These are phyloP conservation scores for Entomyzon cyanotis DNA, from an alignment of 2,113 vertebrate species.

Conservation along the genomic window DNA sequence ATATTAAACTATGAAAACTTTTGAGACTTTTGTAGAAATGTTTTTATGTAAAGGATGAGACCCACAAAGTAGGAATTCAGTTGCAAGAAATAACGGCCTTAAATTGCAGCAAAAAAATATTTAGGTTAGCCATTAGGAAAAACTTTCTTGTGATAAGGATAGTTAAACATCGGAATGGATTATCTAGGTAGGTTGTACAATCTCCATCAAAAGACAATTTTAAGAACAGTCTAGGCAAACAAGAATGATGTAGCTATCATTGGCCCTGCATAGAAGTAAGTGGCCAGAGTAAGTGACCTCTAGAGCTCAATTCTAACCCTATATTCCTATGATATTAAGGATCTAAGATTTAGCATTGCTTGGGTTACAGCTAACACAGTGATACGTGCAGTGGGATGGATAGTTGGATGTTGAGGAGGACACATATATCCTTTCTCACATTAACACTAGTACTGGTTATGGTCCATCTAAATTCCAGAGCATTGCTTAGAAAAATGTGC, in stretches of 20 bases:
- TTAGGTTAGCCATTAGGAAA: slow-evolving; percentile 22
- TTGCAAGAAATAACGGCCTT: slow-evolving; percentile 15
- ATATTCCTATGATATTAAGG: neutral
- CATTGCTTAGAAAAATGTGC: slow-evolving; percentile 60
- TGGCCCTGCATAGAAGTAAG: neutral
- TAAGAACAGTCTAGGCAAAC: neutral
- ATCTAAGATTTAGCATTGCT: neutral
- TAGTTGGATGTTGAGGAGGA: slow-evolving; percentile 10
- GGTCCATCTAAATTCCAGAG: slow-evolving; percentile 52
- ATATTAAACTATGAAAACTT: slow-evolving; percentile 5
- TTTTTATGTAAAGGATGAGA: neutral
- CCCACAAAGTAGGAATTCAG: neutral
- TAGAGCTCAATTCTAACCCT: neutral
- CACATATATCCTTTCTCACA: slow-evolving; percentile 4
- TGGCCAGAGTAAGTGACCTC: neutral
- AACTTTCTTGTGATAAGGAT: neutral
- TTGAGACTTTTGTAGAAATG: neutral
- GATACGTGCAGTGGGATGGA: slow-evolving; percentile 13
- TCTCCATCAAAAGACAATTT: neutral
- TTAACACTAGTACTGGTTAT: slow-evolving; percentile 23
- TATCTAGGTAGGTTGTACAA: neutral
- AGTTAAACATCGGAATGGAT: slow-evolving; percentile 11
- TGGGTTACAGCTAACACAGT: neutral
- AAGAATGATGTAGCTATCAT: neutral
- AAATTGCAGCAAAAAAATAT: neutral